A percentile compares a stretch with the other conserved stretches of the same genome.
Conservation (phyloP, 2,888 invertebrate genomes). For the Chalcosyrphus nemorum region DNA sequence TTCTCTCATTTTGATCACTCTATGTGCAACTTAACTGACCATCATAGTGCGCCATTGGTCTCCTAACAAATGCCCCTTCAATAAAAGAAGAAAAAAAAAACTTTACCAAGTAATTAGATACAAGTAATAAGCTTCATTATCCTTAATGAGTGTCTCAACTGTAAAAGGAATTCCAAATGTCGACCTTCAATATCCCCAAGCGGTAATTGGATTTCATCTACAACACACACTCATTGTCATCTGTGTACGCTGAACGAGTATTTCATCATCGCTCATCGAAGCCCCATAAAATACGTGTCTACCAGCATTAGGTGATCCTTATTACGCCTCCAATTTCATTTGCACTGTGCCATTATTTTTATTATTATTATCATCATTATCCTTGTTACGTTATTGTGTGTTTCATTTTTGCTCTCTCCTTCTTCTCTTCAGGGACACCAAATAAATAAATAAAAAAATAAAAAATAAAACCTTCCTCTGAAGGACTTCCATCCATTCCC, state of each 20-base stretch:
- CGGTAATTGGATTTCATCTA: constrained; percentile 23
- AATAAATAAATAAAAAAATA: constrained; percentile 31
- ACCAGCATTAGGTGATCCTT: constrained; percentile 32
- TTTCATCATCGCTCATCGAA: constrained; percentile 23
- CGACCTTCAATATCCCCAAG: constrained; percentile 9
- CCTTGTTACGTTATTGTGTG: constrained; percentile 33
- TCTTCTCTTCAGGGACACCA: constrained; percentile 49
- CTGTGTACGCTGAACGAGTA: background rate
- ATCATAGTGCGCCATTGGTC: background rate
- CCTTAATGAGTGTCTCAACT: constrained; percentile 1
- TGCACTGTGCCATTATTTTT: constrained; percentile 46
- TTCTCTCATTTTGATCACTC: no score
- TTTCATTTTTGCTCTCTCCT: constrained; percentile 13
- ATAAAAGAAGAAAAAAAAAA: background rate
- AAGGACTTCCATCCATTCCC: constrained; percentile 40
- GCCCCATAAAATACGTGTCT: constrained; percentile 26
- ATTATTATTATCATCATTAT: constrained; percentile 50
- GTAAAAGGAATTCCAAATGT: background rate
- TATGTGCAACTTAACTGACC: no score
- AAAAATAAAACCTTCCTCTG: constrained; percentile 24
- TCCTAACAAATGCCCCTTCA: no score
- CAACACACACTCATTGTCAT: no score
- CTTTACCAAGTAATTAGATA: background rate
- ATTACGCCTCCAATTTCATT: constrained; percentile 55
- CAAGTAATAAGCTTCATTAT: constrained; percentile 8